Percentiles rank a stretch among this genome's conserved stretches.
These are phyloP conservation scores for Philereme vetulata DNA, from an alignment of 2,888 invertebrate genomes.

Conservation along the genomic window DNA sequence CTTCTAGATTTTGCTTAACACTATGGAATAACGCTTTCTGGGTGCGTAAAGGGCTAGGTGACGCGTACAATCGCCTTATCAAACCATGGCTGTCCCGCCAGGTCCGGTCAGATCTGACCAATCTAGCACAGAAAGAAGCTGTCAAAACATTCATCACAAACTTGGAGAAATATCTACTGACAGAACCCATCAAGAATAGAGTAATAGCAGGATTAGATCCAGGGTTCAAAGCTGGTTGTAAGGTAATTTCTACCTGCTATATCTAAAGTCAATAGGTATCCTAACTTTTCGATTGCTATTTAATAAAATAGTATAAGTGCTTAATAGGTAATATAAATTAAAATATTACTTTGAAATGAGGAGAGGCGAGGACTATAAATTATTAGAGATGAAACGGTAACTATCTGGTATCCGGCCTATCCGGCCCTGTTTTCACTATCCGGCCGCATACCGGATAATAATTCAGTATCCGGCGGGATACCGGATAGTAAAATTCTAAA, in stretches of 20 bases:
- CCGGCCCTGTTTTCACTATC: too few species aligned
- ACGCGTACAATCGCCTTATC: slow-evolving; percentile 75
- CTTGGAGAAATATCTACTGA: slow-evolving; percentile 91
- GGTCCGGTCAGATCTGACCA: slow-evolving; percentile 89
- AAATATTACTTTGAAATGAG: too few species aligned
- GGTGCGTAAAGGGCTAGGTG: slow-evolving; percentile 70
- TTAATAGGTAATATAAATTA: too few species aligned
- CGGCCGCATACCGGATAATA: too few species aligned
- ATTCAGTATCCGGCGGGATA: too few species aligned
- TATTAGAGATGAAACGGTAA: too few species aligned
- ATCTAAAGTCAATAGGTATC: too few species aligned
- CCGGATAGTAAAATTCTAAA: too few species aligned
- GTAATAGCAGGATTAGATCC: slow-evolving; percentile 95
- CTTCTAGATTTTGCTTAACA: slow-evolving; percentile 66
- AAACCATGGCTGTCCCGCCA: slow-evolving; percentile 87
- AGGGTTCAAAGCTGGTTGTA: slow-evolving; percentile 94
- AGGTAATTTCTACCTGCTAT: slow-evolving; percentile 71
- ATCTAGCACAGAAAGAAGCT: slow-evolving; percentile 90
- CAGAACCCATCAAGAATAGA: slow-evolving; percentile 91
- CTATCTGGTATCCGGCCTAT: too few species aligned
- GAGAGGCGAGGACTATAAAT: background rate
- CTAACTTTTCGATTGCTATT: too few species aligned
- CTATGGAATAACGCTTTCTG: slow-evolving; percentile 68
- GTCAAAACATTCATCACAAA: slow-evolving; percentile 94
- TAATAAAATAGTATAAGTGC: too few species aligned